Conservation (phyloP, 2,113 vertebrate species). For the Astatoreochromis straeleni region DNA sequence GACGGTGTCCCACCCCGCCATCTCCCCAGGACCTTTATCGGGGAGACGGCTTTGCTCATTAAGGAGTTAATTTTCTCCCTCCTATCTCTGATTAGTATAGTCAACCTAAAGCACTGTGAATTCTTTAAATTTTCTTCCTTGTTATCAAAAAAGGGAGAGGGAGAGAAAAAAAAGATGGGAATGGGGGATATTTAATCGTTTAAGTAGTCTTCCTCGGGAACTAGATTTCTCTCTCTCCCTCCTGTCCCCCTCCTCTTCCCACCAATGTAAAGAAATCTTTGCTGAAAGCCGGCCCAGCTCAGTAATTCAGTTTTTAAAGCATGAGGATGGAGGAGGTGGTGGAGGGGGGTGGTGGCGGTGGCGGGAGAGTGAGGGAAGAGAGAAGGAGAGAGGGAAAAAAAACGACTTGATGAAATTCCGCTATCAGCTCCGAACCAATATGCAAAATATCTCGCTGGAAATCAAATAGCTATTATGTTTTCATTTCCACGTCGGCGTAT, state of each 20-base stretch:
- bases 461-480: conserved; percentile 99
- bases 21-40: conserved; percentile 68
- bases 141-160: conserved; percentile 73
- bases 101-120: conserved; percentile 78
- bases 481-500: conserved; percentile 99
- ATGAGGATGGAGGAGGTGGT: conserved; percentile 72
- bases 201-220: conserved; percentile 78
- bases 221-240: conserved; percentile 62
- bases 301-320: conserved; percentile 96
- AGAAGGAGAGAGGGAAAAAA: conserved; percentile 43
- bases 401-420: conserved; percentile 98
- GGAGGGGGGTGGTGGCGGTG: neutral
- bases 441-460: conserved; percentile 99
- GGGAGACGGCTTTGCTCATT: conserved; percentile 72
- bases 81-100: conserved; percentile 76
- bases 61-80: conserved; percentile 79
- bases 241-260: conserved; percentile 45
- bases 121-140: conserved; percentile 73
- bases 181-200: conserved; percentile 78
- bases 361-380: conserved; percentile 10
- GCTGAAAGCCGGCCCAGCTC: conserved; percentile 76
- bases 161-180: conserved; percentile 42
- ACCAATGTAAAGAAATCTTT: conserved; percentile 79
- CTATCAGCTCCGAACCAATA: conserved; percentile 99
- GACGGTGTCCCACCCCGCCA: conserved; percentile 26